Percentiles rank a stretch among this genome's conserved stretches.
These are phyloP conservation scores for Brachynemurus nebulosus DNA, from an alignment of 2,888 invertebrate genomes.

Conservation along the genomic window DNA sequence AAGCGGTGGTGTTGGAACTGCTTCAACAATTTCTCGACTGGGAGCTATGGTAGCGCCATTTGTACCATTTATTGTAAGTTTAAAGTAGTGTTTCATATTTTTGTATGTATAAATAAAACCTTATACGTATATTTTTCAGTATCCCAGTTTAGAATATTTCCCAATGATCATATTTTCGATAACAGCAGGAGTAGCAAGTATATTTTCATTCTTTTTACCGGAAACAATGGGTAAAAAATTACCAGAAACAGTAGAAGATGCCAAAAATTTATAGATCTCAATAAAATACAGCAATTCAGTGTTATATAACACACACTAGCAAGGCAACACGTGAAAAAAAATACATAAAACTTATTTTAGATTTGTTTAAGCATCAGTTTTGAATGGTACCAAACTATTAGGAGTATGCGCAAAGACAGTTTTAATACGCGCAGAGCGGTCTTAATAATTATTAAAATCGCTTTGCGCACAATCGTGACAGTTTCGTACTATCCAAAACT, in stretches of 20 bases:
- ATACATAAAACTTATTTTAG: no score
- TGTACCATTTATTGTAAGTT: conserved; percentile 40
- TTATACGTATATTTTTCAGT: conserved; percentile 26
- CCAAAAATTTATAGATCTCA: conserved; percentile 26
- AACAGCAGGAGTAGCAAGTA: conserved; percentile 36
- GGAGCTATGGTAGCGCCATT: conserved; percentile 49
- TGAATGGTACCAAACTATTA: no score
- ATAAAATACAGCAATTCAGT: no score
- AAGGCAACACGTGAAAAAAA: no score
- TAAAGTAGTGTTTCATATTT: conserved; percentile 7
- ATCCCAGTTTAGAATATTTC: conserved; percentile 33
- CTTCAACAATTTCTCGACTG: conserved; percentile 42
- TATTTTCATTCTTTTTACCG: conserved; percentile 41
- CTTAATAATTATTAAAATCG: no score
- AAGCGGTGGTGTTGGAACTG: conserved; percentile 43
- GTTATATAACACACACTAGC: no score
- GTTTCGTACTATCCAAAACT: no score
- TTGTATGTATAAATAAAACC: not conserved
- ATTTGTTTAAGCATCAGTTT: no score
- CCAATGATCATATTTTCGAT: conserved; percentile 40
- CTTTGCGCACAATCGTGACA: no score
- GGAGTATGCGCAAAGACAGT: no score
- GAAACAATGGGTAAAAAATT: conserved; percentile 46
- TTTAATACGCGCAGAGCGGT: no score
- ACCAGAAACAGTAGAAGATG: conserved; percentile 44